Conservation (phyloP, 2,113 vertebrate species). For the Spermophilus dauricus region DNA sequence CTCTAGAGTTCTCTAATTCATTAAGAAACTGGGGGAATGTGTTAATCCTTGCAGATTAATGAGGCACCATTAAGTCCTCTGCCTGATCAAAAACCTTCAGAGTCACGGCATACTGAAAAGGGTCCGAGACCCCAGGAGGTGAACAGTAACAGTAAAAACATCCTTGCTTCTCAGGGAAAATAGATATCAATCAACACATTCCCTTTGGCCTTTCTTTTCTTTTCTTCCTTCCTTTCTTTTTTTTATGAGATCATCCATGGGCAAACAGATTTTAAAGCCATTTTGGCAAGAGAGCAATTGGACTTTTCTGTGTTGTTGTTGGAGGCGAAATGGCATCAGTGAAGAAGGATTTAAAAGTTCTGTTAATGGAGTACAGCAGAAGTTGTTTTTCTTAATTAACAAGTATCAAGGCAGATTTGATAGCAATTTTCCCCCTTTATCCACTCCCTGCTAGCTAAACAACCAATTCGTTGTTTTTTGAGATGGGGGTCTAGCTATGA, state of each 20-base stretch:
- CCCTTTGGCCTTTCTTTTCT: neutral
- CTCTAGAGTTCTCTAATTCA: constrained; percentile 71
- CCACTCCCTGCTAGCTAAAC: neutral
- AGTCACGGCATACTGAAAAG: constrained; percentile 13
- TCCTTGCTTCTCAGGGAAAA: neutral
- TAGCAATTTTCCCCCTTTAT: neutral
- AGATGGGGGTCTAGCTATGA: neutral
- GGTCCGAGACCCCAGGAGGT: neutral
- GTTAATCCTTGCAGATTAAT: constrained; percentile 77
- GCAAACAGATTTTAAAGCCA: constrained; percentile 60
- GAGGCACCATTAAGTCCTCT: constrained; percentile 37
- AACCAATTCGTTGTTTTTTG: neutral
- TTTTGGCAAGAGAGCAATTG: constrained; percentile 76
- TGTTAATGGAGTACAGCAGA: constrained; percentile 42
- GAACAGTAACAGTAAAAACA: neutral
- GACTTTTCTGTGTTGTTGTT: constrained; percentile 36
- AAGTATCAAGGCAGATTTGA: constrained; percentile 67
- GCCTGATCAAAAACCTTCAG: constrained; percentile 1
- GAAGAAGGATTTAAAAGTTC: constrained; percentile 63
- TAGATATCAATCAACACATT: neutral
- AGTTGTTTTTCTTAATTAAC: constrained; percentile 71
- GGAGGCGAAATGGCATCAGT: constrained; percentile 23
- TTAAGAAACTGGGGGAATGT: constrained; percentile 73
- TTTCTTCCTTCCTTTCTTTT: too few relatives aligned
- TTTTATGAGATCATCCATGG: neutral